Evolutionary conservation across 2,888 invertebrate genomes (phyloP), one percentile per base, ranked within the genome.

Genomic region (Corythucha ciliata): DNA sequence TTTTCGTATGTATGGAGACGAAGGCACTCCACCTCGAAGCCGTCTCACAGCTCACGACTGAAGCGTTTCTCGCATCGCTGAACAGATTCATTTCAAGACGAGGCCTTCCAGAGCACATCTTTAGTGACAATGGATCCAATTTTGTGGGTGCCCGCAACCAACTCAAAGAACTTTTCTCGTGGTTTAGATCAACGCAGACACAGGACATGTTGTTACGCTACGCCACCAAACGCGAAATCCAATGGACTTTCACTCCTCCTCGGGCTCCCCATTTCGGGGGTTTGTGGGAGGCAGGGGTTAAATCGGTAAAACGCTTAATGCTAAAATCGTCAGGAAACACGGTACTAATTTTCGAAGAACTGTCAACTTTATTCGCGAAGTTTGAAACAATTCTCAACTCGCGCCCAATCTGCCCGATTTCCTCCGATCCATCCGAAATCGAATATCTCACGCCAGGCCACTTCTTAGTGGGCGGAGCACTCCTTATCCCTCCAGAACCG

Each of bases 121-220:
- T 57, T 48, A 58, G 59, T 41, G 65, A 66, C 36, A 62, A 64
- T 59, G 66, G 66, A 2, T 62, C 61, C 0, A 65, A 61, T 27
- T 64, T 66, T 39, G 47, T 60, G 3, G 65, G 65, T 5, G 65
- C 64, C 1, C 42, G 57, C 4, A 48, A 46, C 4, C 56, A 59
- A 24, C 27, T 61, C 4, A 52, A 52, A 18, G 41, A 37, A 2
- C 45, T 55, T 1, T 48, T 48, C 6, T 16, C 24, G 7, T 51
- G 51, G 51, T 45, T 39, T 14, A n/a, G 27, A 3, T 16, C 12
- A 2, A n/a, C 10, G 10, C 7, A 14, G 4, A 39, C 48, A 3
- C 37, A 39, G 14, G 27, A 27, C 16, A 22, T 27, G 7, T 8
- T 49, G 6, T 34, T 49, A 2, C 25, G 4, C 56, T 59, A 10